phyloP scores from a whole-genome alignment of 2,888 invertebrate genomes.

The Agrochola circellaris region DNA sequence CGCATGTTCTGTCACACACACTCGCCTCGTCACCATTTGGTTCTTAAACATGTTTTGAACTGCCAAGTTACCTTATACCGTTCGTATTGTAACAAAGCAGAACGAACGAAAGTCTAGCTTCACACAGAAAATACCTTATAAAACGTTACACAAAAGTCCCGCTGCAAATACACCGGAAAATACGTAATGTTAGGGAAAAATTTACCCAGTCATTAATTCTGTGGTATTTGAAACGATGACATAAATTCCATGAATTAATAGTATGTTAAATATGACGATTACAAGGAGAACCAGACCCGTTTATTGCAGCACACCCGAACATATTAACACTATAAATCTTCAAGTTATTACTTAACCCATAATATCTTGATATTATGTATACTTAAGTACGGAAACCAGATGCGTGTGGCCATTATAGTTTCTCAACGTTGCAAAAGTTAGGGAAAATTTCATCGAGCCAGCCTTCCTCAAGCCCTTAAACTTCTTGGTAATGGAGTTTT shows the following conservation, averaged over 20 bases:
- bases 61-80: no score
- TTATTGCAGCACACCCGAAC: conserved; percentile 28
- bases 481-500: conserved; percentile 10
- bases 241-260: conserved; percentile 40
- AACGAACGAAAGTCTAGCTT: not conserved
- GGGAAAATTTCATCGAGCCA: not conserved
- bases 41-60: no score
- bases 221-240: conserved; percentile 37
- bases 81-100: not conserved
- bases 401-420: conserved; percentile 2
- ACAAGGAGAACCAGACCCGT: conserved; percentile 44
- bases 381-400: conserved; percentile 16
- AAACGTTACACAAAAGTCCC: conserved; percentile 1
- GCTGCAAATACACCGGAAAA: not conserved
- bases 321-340: conserved; percentile 45
- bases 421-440: not conserved
- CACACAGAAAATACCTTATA: not conserved
- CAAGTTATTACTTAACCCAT: conserved; percentile 29
- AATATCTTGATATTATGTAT: conserved; percentile 29
- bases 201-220: not conserved
- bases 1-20: no score
- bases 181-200: conserved; percentile 37
- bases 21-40: no score
- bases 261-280: conserved; percentile 20
- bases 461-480: conserved; percentile 23